These are phyloP conservation scores for Ichneumoninae sp. DNA, from an alignment of 2,888 invertebrate genomes.

Conservation along the genomic window DNA sequence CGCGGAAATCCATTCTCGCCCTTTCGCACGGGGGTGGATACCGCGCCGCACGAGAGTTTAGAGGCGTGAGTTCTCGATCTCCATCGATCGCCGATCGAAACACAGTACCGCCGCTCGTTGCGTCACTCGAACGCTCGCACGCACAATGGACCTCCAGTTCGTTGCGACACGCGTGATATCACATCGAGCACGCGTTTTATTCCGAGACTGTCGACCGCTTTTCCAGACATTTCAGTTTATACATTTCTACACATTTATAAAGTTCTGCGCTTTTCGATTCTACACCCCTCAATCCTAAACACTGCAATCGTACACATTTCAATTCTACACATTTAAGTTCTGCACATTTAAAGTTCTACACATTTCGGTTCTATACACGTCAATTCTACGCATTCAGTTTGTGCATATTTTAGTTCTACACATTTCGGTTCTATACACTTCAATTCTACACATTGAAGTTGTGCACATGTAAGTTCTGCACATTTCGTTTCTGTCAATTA, in stretches of 20 bases:
- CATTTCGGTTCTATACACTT: no score
- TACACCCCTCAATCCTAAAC: background rate
- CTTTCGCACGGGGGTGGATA: conserved; percentile 64
- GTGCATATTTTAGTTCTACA: background rate
- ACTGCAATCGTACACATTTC: no score
- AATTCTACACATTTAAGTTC: no score
- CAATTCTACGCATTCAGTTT: no score
- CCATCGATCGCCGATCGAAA: conserved; percentile 31
- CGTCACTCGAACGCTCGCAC: conserved; percentile 53
- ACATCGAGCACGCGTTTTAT: background rate
- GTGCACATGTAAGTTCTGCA: no score
- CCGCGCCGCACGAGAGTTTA: conserved; percentile 40
- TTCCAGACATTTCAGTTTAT: no score
- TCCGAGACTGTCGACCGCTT: background rate
- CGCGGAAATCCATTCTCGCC: conserved; percentile 57
- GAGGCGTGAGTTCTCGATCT: conserved; percentile 37
- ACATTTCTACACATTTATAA: background rate
- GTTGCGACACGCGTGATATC: conserved; percentile 25
- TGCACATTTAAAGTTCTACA: no score
- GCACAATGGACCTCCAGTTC: conserved; percentile 56
- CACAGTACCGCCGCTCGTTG: conserved; percentile 40
- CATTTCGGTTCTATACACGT: no score
- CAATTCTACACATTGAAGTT: no score
- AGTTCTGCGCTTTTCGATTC: background rate
- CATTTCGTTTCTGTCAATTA: no score